Percentiles rank a stretch among this genome's conserved stretches.
Evolutionary conservation across 2,888 invertebrate genomes (phyloP).

Genomic region (Agrochola circellaris): DNA sequence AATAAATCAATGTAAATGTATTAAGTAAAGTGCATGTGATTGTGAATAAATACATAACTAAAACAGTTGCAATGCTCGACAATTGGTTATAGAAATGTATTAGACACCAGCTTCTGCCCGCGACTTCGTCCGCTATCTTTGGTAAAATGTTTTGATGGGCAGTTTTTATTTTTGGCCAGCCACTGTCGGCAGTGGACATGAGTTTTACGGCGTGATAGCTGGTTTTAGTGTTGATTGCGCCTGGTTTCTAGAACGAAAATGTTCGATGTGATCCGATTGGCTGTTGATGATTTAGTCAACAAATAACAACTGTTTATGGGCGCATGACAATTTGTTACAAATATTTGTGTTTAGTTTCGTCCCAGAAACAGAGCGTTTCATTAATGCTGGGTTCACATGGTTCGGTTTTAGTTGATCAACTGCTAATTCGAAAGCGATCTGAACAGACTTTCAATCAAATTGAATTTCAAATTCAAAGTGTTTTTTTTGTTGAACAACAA

Average conservation of each 20-base stretch:
- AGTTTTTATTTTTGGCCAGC: not conserved
- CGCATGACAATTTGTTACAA: not conserved
- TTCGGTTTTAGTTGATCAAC: no score
- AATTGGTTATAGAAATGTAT: no score
- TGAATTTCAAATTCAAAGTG: no score
- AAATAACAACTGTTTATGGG: not conserved
- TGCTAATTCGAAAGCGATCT: no score
- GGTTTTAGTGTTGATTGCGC: not conserved
- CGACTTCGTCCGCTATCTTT: no score
- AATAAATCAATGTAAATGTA: conserved; percentile 19
- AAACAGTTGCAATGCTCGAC: no score
- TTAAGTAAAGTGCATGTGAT: conserved; percentile 20
- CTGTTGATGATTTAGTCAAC: not conserved
- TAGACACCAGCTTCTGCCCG: no score
- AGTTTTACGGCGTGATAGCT: not conserved
- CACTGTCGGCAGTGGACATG: not conserved
- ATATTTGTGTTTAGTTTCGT: not conserved
- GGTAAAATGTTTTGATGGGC: not conserved
- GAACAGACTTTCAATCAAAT: no score
- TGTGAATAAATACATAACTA: not conserved
- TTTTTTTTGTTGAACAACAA: no score
- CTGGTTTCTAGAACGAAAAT: not conserved
- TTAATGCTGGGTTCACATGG: no score
- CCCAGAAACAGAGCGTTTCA: not conserved
- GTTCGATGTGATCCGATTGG: not conserved